A percentile compares a stretch with the other conserved stretches of the same genome.
phyloP scores from a whole-genome alignment of 2,113 vertebrate genomes.

The Mirza zaza region DNA sequence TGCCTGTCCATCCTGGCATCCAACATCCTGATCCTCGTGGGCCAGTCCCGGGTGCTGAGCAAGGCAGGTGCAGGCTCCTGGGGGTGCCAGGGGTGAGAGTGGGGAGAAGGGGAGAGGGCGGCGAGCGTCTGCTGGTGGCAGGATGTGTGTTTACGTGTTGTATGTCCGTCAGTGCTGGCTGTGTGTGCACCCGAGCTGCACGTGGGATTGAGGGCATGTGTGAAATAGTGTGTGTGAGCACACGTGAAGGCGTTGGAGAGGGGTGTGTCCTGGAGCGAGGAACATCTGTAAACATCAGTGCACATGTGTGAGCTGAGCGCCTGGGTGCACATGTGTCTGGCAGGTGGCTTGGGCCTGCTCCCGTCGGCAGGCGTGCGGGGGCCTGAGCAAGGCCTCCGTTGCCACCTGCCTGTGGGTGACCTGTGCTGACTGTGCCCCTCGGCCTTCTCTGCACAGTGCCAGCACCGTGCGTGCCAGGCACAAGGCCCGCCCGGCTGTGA shows the following conservation, averaged over 20 bases:
- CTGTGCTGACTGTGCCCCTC: background rate
- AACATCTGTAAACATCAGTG: background rate
- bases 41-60: conserved; percentile 97
- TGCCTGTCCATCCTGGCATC: conserved; percentile 98
- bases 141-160: background rate
- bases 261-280: background rate
- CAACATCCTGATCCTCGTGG: conserved; percentile 97
- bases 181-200: background rate
- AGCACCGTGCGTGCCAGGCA: background rate
- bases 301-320: background rate
- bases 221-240: background rate
- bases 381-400: background rate
- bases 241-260: background rate
- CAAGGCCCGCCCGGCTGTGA: background rate
- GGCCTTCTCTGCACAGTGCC: background rate
- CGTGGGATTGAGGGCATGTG: background rate
- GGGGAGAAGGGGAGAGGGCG: background rate
- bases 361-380: background rate
- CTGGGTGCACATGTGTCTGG: background rate
- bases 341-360: background rate
- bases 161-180: background rate
- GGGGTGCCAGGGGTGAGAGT: background rate
- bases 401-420: conserved; percentile 10
- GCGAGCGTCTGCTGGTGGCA: background rate
- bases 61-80: conserved; percentile 89